phyloP scores from a whole-genome alignment of 92 coral and sea anemone species.

The Zoanthus solanderi region DNA sequence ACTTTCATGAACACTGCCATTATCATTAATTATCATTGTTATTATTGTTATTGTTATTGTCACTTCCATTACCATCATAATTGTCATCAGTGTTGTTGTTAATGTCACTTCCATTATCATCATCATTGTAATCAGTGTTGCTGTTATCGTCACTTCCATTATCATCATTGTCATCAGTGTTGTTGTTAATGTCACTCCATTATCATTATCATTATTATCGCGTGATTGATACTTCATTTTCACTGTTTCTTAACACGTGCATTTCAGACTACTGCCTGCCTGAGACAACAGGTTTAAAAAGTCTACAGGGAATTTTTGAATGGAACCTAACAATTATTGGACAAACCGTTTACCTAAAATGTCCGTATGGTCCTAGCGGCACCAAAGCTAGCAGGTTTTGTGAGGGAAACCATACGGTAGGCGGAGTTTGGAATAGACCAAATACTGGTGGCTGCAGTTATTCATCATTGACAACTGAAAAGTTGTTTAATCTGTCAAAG shows the following conservation, averaged over 20 bases:
- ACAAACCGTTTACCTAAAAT: conserved; percentile 31
- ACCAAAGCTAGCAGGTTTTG: conserved; percentile 67
- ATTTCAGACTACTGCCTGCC: conserved; percentile 65
- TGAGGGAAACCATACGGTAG: conserved; percentile 65
- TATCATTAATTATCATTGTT: no score
- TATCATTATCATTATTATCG: no score
- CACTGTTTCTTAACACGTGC: neutral
- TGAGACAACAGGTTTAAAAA: conserved; percentile 64
- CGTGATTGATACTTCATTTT: no score
- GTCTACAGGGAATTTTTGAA: conserved; percentile 61
- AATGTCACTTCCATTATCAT: no score
- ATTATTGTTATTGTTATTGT: no score
- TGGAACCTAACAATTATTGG: conserved; percentile 71
- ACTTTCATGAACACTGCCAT: no score
- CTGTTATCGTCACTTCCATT: no score
- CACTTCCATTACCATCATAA: no score
- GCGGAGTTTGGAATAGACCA: conserved; percentile 73
- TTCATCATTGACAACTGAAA: conserved; percentile 64
- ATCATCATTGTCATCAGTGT: no score
- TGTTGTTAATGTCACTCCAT: no score
- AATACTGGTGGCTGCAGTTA: conserved; percentile 60
- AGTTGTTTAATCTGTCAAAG: conserved; percentile 64
- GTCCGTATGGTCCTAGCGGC: conserved; percentile 71
- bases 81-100: no score
- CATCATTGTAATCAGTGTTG: no score